Base-by-base conservation (phyloP, 2,113 vertebrate genomes). In the Corythoichthys haematopterus region DNA sequence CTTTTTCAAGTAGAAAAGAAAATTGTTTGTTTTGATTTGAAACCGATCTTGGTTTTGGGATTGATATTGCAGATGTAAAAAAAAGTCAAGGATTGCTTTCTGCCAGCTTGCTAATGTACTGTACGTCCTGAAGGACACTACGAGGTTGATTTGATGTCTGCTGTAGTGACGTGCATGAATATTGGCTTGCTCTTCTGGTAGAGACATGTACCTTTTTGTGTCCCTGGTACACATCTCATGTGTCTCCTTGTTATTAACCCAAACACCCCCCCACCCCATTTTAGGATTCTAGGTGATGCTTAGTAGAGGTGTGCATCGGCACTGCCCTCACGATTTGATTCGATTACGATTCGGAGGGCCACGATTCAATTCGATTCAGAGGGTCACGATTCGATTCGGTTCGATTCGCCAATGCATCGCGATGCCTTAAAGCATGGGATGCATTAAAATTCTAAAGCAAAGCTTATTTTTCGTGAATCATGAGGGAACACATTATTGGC, bases 61-160 rank as follows among this genome's bases (percentile, higher is more conserved):
- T 47, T 47, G 37, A 33, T 58, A 58, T 10, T 58, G 56, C 56
- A 28, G 13, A 33, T 4, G 11, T 33, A 35, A 33, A 10, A 9
- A 58, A 33, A 33, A 58, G 28, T 4, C 37, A 45, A 45, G 11
- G 37, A 16, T 61, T 37, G 55, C 63, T 50, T 71, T 51, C 60
- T 77, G 76, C 71, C 64, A 76, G 65, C 66, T 74, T 37, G 9
- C 76, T 71, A 61, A 81, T 69, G 59, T 67, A 60, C 7, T 51
- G 57, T 28, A 28, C 51, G 43, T 46, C 20, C 68, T 63, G 65
- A 80, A 78, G 80, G 80, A 10, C 64, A 65, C 45, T 40, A 68
- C 78, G 77, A 82, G 84, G 81, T 85, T 74, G 76, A 80, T 55
- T 71, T 69, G 62, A 70, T 11, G n/a, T 53, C 58, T 8, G 16